These are phyloP conservation scores for Cherax quadricarinatus DNA, from an alignment of 1,140 invertebrate species.

Conservation along the genomic window DNA sequence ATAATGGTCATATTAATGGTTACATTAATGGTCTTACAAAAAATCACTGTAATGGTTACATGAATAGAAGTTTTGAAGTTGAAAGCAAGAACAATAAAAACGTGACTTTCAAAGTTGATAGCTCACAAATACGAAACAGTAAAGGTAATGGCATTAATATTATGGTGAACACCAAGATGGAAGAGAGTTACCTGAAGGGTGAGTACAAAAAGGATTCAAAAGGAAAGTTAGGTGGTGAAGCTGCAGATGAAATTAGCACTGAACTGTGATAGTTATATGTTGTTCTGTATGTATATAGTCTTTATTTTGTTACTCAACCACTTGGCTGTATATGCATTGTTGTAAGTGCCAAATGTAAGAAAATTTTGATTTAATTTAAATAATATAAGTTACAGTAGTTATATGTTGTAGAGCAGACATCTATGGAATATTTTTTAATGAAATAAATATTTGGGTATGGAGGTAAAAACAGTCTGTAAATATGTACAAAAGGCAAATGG, in stretches of 20 bases:
- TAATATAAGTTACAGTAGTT: neutral
- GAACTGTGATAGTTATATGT: slow-evolving; percentile 55
- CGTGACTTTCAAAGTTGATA: slow-evolving; percentile 29
- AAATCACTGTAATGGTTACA: slow-evolving; percentile 2
- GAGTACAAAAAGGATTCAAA: slow-evolving; percentile 3
- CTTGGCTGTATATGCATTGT: slow-evolving; percentile 20
- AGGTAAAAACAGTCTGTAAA: slow-evolving; percentile 11
- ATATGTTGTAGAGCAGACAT: neutral
- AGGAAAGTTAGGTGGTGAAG: slow-evolving; percentile 9
- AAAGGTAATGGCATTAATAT: slow-evolving; percentile 29
- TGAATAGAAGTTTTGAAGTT: neutral
- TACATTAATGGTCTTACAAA: slow-evolving; percentile 8
- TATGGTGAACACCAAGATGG: slow-evolving; percentile 21
- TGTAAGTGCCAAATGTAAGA: slow-evolving; percentile 34
- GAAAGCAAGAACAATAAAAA: slow-evolving; percentile 28
- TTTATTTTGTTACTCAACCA: slow-evolving; percentile 26
- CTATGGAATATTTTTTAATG: neutral
- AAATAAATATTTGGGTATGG: slow-evolving; percentile 21
- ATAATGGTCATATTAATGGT: slow-evolving; percentile 33
- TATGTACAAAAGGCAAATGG: slow-evolving; percentile 24
- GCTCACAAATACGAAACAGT: slow-evolving; percentile 13
- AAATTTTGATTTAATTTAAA: slow-evolving; percentile 39
- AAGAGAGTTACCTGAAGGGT: slow-evolving; percentile 11
- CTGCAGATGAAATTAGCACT: slow-evolving; percentile 52
- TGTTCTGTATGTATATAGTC: slow-evolving; percentile 18